Percentiles rank a stretch among this genome's conserved stretches.
phyloP scores from a whole-genome alignment of 1,140 invertebrate species.

The Linepithema humile region DNA sequence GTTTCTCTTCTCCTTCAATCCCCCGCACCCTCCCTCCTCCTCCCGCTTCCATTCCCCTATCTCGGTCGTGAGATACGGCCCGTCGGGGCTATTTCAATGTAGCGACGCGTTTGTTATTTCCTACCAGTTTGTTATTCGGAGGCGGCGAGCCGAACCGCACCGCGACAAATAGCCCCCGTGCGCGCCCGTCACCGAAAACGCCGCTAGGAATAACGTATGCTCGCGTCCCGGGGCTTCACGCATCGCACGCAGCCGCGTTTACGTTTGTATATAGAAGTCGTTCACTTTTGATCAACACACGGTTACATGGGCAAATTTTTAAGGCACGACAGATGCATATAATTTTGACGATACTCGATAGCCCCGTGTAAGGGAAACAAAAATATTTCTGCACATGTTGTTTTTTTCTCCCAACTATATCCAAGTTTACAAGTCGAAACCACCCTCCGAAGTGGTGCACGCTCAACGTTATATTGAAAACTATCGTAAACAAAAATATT shows the following conservation, averaged over 20 bases:
- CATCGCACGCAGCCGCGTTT: neutral
- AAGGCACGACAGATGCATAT: neutral
- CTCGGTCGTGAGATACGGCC: conserved; percentile 79
- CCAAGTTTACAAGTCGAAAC: neutral
- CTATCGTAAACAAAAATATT: conserved; percentile 17
- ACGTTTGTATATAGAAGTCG: neutral
- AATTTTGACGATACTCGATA: neutral
- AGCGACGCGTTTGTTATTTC: conserved; percentile 83
- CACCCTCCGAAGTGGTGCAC: neutral
- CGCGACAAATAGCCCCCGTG: conserved; percentile 72
- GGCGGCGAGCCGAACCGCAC: conserved; percentile 61
- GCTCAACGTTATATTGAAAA: neutral
- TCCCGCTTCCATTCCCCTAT: conserved; percentile 3
- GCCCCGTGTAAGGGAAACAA: neutral
- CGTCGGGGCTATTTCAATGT: conserved; percentile 82
- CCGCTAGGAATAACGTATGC: conserved; percentile 55
- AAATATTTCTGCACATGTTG: neutral
- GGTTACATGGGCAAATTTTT: neutral
- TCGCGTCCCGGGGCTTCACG: neutral
- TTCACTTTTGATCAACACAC: neutral
- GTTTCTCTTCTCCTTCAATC: conserved; percentile 7
- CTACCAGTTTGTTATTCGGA: conserved; percentile 80
- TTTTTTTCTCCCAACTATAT: neutral
- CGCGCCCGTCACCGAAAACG: conserved; percentile 8
- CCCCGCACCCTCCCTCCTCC: neutral